Percentiles rank a stretch among this genome's conserved stretches.
phyloP scores from a whole-genome alignment of 1,140 invertebrate genomes.

The Ips typographus region DNA sequence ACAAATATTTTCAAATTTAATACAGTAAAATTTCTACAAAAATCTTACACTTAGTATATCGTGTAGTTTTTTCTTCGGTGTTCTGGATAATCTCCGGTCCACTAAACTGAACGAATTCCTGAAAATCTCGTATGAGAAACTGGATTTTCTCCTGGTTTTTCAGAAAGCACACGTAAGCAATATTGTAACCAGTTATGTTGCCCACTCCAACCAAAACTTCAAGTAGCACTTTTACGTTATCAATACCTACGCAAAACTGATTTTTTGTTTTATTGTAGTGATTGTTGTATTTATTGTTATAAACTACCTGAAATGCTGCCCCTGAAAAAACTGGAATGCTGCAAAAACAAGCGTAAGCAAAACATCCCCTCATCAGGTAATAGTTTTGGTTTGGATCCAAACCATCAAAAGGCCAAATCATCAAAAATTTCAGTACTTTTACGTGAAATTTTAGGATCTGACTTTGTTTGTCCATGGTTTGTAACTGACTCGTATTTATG shows the following conservation, averaged over 20 bases:
- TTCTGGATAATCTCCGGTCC: constrained; percentile 8
- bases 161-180: constrained; percentile 19
- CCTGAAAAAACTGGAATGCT: constrained; percentile 6
- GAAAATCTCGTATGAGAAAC: constrained; percentile 14
- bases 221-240: constrained; percentile 9
- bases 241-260: constrained; percentile 21
- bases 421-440: constrained; percentile 8
- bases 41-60: constrained; percentile 28
- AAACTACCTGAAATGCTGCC: constrained; percentile 13
- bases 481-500: not conserved
- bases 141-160: constrained; percentile 21
- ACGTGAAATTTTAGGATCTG: constrained; percentile 1
- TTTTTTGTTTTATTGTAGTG: not conserved
- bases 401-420: constrained; percentile 3
- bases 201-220: constrained; percentile 19
- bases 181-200: constrained; percentile 21
- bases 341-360: not conserved
- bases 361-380: not conserved
- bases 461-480: not conserved
- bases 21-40: too few relatives aligned
- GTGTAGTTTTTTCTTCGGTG: constrained; percentile 2
- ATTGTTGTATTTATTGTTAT: not conserved
- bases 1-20: too few relatives aligned
- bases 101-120: constrained; percentile 15
- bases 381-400: constrained; percentile 2